phyloP scores from a whole-genome alignment of 2,113 vertebrate species.

The Phalacrocorax carbo region DNA sequence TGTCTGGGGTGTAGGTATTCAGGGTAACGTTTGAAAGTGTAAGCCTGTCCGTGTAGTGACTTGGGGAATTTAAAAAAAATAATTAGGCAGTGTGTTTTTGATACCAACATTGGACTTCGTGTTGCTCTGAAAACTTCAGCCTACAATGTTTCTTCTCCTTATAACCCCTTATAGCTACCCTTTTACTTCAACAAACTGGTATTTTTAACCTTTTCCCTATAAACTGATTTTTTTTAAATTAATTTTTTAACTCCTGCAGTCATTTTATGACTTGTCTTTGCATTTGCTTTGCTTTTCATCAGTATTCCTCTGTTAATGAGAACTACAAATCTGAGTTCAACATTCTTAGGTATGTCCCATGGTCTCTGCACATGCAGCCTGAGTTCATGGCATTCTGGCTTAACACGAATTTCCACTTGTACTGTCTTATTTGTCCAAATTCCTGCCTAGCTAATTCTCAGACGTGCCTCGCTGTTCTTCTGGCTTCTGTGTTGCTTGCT shows the following conservation, averaged over 20 bases:
- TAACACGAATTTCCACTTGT: not conserved
- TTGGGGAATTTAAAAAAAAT: not conserved
- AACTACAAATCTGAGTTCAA: not conserved
- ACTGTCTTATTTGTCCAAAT: not conserved
- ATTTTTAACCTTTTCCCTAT: not conserved
- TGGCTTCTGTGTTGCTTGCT: not conserved
- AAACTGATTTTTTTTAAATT: not conserved
- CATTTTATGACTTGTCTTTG: not conserved
- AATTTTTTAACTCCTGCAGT: not conserved
- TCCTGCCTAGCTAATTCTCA: not conserved
- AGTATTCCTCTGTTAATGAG: not conserved
- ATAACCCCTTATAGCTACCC: not conserved
- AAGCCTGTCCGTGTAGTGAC: not conserved
- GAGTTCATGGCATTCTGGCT: not conserved
- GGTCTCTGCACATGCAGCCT: not conserved
- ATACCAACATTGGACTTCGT: not conserved
- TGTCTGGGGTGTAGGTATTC: not conserved
- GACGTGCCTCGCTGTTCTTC: not conserved
- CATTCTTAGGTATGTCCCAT: fast-evolving
- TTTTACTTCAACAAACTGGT: not conserved
- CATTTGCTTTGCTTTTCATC: not conserved
- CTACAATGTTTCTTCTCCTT: not conserved
- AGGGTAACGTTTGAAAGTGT: not conserved
- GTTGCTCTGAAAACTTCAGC: not conserved
- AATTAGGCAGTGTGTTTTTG: not conserved